Evolutionary conservation across 2,888 invertebrate genomes (phyloP).

Genomic region (Lycocerus yunnanus): DNA sequence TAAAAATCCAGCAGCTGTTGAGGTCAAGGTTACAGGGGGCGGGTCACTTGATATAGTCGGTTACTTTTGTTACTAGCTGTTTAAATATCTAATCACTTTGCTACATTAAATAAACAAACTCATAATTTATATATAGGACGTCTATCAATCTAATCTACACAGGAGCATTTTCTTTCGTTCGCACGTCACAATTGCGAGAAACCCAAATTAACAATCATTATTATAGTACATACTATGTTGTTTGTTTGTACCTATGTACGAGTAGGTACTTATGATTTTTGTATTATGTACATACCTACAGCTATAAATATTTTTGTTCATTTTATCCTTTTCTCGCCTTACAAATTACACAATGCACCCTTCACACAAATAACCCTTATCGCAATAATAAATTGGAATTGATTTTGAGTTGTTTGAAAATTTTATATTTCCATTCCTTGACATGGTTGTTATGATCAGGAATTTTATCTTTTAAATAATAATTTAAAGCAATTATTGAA

Average conservation of each 20-base stretch:
- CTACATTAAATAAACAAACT: background rate
- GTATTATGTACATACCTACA: too few species aligned
- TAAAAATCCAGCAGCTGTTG: slow-evolving; percentile 32
- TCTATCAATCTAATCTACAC: background rate
- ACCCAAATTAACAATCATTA: background rate
- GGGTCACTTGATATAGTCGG: slow-evolving; percentile 12
- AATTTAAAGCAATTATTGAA: background rate
- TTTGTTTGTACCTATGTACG: too few species aligned
- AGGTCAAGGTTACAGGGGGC: slow-evolving; percentile 38
- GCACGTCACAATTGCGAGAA: background rate
- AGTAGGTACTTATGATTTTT: background rate
- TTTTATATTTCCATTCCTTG: background rate
- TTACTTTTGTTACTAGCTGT: slow-evolving; percentile 8
- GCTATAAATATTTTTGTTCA: background rate
- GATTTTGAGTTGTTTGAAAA: background rate
- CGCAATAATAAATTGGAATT: background rate
- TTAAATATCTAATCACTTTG: background rate
- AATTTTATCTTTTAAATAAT: background rate
- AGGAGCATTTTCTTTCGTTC: background rate
- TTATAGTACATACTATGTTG: too few species aligned
- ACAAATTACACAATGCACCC: background rate
- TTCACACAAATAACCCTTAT: background rate
- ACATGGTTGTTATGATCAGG: background rate
- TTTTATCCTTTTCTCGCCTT: background rate
- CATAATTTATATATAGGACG: background rate